Evolutionary conservation across 2,113 vertebrate species (phyloP).

Genomic region (Spizaetus ornatus): DNA sequence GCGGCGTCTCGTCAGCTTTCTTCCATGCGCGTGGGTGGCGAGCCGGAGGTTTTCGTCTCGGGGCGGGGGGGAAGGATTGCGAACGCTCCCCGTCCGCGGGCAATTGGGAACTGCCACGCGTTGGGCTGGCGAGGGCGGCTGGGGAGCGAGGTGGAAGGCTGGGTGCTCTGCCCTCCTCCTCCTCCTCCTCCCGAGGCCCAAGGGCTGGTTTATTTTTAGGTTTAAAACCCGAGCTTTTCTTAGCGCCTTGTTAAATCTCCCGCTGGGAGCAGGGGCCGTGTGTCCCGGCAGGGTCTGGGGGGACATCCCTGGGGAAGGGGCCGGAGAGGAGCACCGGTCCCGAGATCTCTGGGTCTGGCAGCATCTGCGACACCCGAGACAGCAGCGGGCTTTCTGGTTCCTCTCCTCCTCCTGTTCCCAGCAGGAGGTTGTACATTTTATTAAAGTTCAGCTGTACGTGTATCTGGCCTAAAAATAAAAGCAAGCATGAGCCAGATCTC

Average conservation of each 20-base stretch:
- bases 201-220: constrained; percentile 8
- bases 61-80: not conserved
- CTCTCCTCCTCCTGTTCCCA: not conserved
- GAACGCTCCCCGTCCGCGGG: not conserved
- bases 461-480: constrained; percentile 53
- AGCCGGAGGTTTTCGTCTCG: not conserved
- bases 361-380: accelerated
- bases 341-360: accelerated
- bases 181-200: not conserved
- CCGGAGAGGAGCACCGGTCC: not conserved
- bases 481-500: not conserved
- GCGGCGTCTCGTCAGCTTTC: not conserved
- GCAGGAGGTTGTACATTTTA: not conserved
- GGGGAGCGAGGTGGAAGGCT: not conserved
- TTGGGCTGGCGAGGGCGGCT: not conserved
- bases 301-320: not conserved
- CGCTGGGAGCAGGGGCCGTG: not conserved
- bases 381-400: not conserved
- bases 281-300: accelerated
- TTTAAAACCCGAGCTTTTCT: not conserved
- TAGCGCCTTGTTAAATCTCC: not conserved
- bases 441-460: not conserved
- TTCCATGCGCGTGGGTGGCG: constrained; percentile 11
- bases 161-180: not conserved
- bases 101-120: not conserved